Evolutionary conservation across 2,888 invertebrate species (phyloP), one percentile per base, ranked within the genome.

Genomic region (Mycogona germanica): DNA sequence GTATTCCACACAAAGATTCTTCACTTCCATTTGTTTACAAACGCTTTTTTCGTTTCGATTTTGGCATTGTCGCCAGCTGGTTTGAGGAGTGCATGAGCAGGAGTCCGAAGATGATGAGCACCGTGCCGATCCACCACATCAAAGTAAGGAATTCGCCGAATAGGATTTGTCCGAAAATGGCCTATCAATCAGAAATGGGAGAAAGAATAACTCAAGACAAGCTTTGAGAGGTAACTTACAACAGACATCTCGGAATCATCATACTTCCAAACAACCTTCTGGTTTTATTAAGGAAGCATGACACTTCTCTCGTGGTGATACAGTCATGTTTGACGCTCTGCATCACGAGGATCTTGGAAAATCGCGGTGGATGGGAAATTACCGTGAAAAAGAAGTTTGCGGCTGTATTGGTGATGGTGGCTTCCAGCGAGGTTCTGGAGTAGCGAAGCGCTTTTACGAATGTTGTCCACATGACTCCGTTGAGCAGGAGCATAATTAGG

Each of bases 121-220:
- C 65, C 4, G 82, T 79, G 1, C 88, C 87, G 9, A 75, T 62
- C 78, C 83, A 82, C 80, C 87, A 87, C 32, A 75, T 66, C 5
- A 79, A 47, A 0, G 83, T 78, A 0, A 83, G 76, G 0, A 75
- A 71, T 68, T 88, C 88, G 21, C 75, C 74, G 68, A 87, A 87
- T 40, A 86, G 62, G 6, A 79, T 56, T 51, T 77, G 65, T 2
- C 87, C 87, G 53, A 82, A 71, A 35, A 84, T 55, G 41, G 85
- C 87, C 88, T 87, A 71, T 35, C 71, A 70, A 61, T 62, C 61
- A 61, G 65, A 4, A 48, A 7, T 25, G n/a, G 23, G 32, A 53
- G 23, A 41, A 41, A 19, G 7, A 41, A 41, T 19, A 25, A 40
- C 14, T 28, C n/a, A n/a, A n/a, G n/a, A n/a, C n/a, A n/a, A n/a